These are phyloP conservation scores for Trachelus stipa DNA, from an alignment of 2,888 invertebrate species.

Conservation along the genomic window DNA sequence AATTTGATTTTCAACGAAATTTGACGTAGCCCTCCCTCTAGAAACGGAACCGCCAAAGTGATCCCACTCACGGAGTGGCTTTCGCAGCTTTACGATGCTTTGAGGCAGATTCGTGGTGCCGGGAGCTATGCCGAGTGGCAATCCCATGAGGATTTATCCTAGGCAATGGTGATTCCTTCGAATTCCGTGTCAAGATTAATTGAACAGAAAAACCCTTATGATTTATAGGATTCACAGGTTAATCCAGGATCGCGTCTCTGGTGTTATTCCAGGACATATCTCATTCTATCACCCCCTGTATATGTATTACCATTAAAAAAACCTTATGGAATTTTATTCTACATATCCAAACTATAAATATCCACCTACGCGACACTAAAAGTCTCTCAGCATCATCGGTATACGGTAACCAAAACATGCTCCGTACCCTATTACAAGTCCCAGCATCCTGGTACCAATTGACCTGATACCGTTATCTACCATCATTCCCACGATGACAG, in stretches of 20 bases:
- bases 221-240: not conserved
- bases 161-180: not conserved
- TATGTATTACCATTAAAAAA: not conserved
- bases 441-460: not conserved
- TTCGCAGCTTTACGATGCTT: not conserved
- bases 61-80: not conserved
- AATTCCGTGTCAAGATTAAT: not conserved
- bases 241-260: not conserved
- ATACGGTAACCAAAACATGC: not conserved
- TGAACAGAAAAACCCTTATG: not conserved
- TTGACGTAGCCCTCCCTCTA: conserved; percentile 50
- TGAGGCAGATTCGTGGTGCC: not conserved
- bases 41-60: not conserved
- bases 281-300: not conserved
- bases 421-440: not conserved
- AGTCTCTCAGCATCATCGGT: not conserved
- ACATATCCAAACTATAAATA: not conserved
- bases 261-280: not conserved
- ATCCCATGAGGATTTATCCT: not conserved
- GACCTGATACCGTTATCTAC: not conserved
- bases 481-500: not conserved
- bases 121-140: not conserved
- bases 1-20: conserved; percentile 63
- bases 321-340: not conserved
- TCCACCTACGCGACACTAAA: not conserved